Conservation (phyloP, 2,888 invertebrate genomes). For the Galerucella pusilla region DNA sequence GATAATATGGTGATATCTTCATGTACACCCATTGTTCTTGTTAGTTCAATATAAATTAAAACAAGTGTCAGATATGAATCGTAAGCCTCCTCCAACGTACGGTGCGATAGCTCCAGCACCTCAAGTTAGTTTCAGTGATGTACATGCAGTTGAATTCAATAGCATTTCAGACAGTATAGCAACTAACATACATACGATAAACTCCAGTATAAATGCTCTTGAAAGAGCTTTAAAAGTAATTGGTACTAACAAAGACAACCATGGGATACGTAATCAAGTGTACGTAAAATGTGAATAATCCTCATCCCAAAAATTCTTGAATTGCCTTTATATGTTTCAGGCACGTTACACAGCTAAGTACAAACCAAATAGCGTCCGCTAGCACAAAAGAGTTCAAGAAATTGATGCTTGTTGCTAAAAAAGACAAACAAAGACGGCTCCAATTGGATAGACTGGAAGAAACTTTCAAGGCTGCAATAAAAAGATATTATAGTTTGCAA, state of each 20-base stretch:
- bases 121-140: constrained; percentile 74
- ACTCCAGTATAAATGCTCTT: constrained; percentile 76
- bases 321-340: constrained; percentile 62
- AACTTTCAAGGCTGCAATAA: constrained; percentile 82
- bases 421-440: constrained; percentile 83
- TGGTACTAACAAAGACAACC: constrained; percentile 80
- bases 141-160: constrained; percentile 80
- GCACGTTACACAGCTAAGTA: constrained; percentile 79
- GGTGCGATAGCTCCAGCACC: constrained; percentile 68
- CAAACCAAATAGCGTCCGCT: constrained; percentile 78
- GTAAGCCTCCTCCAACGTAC: constrained; percentile 56
- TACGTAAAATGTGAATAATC: constrained; percentile 59
- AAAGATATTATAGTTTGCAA: constrained; percentile 78
- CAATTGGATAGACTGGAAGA: constrained; percentile 86
- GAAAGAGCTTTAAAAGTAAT: constrained; percentile 80
- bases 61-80: constrained; percentile 48
- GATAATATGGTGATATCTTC: neutral
- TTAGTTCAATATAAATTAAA: neutral
- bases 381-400: constrained; percentile 80
- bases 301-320: constrained; percentile 3
- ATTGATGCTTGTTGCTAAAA: constrained; percentile 76
- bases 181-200: constrained; percentile 82
- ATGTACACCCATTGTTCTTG: neutral
- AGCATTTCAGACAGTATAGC: constrained; percentile 84
- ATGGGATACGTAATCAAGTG: constrained; percentile 75